Conservation (phyloP, 2,888 invertebrate species). For the Petrophora chlorosata region DNA sequence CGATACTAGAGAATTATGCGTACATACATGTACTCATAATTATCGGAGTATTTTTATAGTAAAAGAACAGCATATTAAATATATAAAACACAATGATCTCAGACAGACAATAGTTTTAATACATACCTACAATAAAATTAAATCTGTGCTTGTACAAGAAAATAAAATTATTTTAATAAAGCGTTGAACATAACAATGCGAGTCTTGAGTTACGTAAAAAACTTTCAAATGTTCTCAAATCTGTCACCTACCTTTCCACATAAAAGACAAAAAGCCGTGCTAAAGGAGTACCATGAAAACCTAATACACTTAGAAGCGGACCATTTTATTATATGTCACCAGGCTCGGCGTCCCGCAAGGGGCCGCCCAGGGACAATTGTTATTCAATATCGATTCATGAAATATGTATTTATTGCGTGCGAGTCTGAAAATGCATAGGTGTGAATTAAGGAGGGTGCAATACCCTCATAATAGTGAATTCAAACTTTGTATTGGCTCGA, state of each 20-base stretch:
- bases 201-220: background rate
- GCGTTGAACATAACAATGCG: too few species aligned
- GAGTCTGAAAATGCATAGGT: constrained; percentile 31
- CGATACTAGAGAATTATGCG: too few species aligned
- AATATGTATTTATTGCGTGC: constrained; percentile 68
- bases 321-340: constrained; percentile 35
- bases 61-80: too few species aligned
- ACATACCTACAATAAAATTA: too few species aligned
- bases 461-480: too few species aligned
- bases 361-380: constrained; percentile 46
- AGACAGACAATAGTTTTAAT: too few species aligned
- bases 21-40: too few species aligned
- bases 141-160: too few species aligned
- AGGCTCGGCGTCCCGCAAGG: constrained; percentile 29
- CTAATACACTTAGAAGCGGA: constrained; percentile 56
- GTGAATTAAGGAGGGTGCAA: constrained; percentile 19
- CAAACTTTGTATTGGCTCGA: too few species aligned
- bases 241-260: background rate
- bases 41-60: too few species aligned
- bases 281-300: constrained; percentile 35
- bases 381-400: constrained; percentile 75
- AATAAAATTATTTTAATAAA: too few species aligned
- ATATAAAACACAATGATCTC: too few species aligned
- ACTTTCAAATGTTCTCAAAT: background rate
- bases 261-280: constrained; percentile 8